These are phyloP conservation scores for Saccopteryx bilineata DNA, from an alignment of 2,113 vertebrate genomes.

Conservation along the genomic window DNA sequence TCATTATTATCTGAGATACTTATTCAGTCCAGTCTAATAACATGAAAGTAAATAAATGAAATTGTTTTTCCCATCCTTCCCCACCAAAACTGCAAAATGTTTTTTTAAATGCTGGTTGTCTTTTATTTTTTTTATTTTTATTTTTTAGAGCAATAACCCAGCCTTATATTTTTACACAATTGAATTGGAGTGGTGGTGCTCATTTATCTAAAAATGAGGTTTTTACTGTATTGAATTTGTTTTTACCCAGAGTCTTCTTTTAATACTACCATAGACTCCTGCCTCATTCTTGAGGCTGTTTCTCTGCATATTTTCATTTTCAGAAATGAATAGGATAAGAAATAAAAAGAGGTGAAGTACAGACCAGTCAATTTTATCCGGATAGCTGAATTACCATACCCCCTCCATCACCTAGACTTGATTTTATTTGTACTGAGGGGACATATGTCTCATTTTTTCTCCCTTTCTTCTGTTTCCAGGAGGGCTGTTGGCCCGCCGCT, in stretches of 20 bases:
- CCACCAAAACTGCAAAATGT: neutral
- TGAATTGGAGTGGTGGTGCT: neutral
- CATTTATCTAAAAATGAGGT: conserved; percentile 31
- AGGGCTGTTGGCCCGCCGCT: conserved; percentile 85
- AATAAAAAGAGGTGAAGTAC: conserved; percentile 23
- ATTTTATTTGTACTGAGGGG: neutral
- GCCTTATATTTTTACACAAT: neutral
- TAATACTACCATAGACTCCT: neutral
- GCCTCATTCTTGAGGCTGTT: neutral
- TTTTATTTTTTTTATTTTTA: neutral
- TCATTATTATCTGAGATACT: neutral
- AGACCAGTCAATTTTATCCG: neutral
- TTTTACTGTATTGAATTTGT: neutral
- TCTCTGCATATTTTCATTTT: conserved; percentile 40
- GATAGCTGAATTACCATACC: neutral
- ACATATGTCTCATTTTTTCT: neutral
- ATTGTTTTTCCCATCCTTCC: neutral
- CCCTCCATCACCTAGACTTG: neutral
- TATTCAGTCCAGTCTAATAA: neutral
- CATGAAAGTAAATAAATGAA: neutral
- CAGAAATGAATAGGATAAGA: neutral
- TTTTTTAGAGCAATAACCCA: neutral
- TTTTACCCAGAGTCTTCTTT: neutral
- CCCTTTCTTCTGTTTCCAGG: conserved; percentile 82
- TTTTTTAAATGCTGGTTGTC: neutral